Evolutionary conservation across 1,140 invertebrate species (phyloP).

Genomic region (Bombyx mandarina): DNA sequence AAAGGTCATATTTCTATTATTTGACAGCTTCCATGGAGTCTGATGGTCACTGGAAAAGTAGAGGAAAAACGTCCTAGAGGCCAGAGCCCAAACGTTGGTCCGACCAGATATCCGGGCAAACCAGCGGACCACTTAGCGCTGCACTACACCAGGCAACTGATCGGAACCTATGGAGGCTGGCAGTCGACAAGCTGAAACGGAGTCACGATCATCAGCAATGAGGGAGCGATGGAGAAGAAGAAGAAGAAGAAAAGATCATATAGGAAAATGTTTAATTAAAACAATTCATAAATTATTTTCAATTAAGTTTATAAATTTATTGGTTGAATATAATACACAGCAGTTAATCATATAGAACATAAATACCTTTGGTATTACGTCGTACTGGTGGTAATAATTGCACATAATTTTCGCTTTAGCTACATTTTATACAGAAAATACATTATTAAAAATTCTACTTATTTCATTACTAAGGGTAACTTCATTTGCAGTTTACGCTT

Average conservation of each 20-base stretch:
- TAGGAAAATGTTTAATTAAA: constrained; percentile 5
- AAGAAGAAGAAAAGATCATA: background rate
- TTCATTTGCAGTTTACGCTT: too few relatives aligned
- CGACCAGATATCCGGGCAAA: too few relatives aligned
- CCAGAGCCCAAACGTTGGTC: too few relatives aligned
- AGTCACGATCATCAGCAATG: too few relatives aligned
- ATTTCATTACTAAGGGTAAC: constrained; percentile 32
- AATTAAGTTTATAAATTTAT: constrained; percentile 43
- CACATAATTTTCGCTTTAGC: constrained; percentile 58
- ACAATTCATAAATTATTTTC: constrained; percentile 8
- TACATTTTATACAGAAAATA: constrained; percentile 62
- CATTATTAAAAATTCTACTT: constrained; percentile 46
- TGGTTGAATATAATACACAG: constrained; percentile 65
- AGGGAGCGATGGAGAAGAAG: too few relatives aligned
- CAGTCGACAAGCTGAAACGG: too few relatives aligned
- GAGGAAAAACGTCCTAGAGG: too few relatives aligned
- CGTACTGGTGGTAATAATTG: constrained; percentile 54
- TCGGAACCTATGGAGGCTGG: too few relatives aligned
- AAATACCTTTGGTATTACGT: constrained; percentile 60
- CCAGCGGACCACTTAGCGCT: too few relatives aligned
- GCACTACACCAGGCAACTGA: too few relatives aligned
- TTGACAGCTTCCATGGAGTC: too few relatives aligned
- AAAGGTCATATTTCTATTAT: background rate
- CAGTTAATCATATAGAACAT: constrained; percentile 45
- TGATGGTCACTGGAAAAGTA: too few relatives aligned